Evolutionary conservation across 2,113 vertebrate species (phyloP), one percentile per base, ranked within the genome.

Genomic region (Peromyscus leucopus): DNA sequence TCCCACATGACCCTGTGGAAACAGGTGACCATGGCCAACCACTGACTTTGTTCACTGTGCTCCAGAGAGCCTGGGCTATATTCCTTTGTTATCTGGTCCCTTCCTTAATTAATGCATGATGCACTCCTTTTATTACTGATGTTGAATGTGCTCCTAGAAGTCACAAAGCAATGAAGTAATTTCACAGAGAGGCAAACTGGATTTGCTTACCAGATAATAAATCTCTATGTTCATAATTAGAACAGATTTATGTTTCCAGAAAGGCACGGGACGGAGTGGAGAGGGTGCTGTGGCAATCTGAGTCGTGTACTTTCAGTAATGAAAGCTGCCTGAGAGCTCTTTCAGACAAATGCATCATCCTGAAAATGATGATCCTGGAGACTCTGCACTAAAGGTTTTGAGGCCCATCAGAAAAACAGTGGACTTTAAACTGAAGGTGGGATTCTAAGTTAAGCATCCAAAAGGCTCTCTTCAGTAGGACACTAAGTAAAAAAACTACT

Each of bases 121-220:
- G 42, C 9, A 33, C 5, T 33, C 39, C 33, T 85, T 59, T 59
- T 31, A 15, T 67, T n/a, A 92, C 8, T 71, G 75, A 92, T 42
- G 65, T 51, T 76, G 91, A 95, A 90, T 92, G 59, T 61, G 31
- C 36, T 85, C 80, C 48, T 90, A 90, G 76, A 87, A 90, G 84
- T 67, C 89, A 42, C 33, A n/a, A 1, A 75, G 71, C 75, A 91
- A 28, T 61, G 36, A 90, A 96, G 89, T 82, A 46, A 97, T 95
- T 96, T 95, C 76, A 95, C 22, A 96, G 94, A 94, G 92, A 78
- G 85, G 67, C 85, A 97, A 96, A 96, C 80, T 88, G 86, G 74
- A 96, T 94, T 85, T 96, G 28, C 84, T 90, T 97, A 89, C 96
- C 95, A 90, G 92, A 94, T 90, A 97, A 93, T 80, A 96, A 95